Evolutionary conservation across 2,113 vertebrate genomes (phyloP), one percentile per base, ranked within the genome.

Genomic region (Xiphophorus couchianus): DNA sequence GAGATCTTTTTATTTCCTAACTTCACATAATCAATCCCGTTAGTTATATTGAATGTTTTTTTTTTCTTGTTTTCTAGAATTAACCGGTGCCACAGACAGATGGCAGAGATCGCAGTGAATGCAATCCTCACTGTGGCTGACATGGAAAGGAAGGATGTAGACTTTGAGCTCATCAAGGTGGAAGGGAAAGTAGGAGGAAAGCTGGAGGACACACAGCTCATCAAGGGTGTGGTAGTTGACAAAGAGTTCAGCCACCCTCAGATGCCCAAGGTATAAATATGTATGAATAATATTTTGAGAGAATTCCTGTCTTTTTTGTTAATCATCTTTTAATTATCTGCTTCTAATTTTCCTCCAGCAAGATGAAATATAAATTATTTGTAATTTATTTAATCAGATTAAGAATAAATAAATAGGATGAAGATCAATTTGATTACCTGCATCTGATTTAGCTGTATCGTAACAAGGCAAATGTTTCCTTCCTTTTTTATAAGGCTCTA

Each of bases 211-310:
- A 99, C 97, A 0, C 96, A 97, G 82, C 93, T 99, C 29, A 93
- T 99, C 72, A 99, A 98, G 93, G 98, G 98, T 25, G 98, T 99
- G 54, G 93, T 99, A 19, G 95, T 99, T 73, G 98, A 99, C 90
- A 99, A 99, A 92, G 98, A 99, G 82, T 99, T 99, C 94, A 99
- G 98, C 86, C 98, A 99, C 89, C 98, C 98, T 0, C 98, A 99
- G 91, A 99, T 99, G 98, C 97, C 98, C 35, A 99, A 99, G 94
- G 98, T 98, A 78, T 51, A 58, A 80, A 10, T 66, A 42, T 19
- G 13, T 62, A 1, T 62, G 5, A 30, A 17, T 9, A 31, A 62
- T 4, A 4, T 29, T 17, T 13, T 37, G 51, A 17, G 51, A 58
- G 51, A 5, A 58, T 25, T 48, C 17, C 1, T n/a, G 9, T 25